These are phyloP conservation scores for Chelonus insularis DNA, from an alignment of 1,140 invertebrate species.

Conservation along the genomic window DNA sequence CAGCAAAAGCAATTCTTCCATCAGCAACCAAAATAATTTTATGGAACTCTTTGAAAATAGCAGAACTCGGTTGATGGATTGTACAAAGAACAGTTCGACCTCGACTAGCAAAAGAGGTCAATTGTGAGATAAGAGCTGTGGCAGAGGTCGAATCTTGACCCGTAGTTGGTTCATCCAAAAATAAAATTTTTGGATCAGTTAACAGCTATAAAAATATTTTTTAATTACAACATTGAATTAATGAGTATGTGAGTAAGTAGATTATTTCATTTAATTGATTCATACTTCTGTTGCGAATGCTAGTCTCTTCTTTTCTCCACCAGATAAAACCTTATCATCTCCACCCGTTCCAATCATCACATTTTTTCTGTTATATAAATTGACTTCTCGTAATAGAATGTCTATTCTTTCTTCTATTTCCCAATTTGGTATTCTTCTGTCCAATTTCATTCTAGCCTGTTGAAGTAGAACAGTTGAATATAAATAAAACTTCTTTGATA, in stretches of 20 bases:
- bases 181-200: conserved; percentile 89
- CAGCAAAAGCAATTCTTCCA: conserved; percentile 86
- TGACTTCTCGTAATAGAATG: conserved; percentile 72
- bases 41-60: conserved; percentile 87
- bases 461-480: conserved; percentile 31
- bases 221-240: background rate
- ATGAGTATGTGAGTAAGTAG: background rate
- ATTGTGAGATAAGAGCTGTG: conserved; percentile 77
- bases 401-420: conserved; percentile 70
- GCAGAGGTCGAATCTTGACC: conserved; percentile 93
- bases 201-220: conserved; percentile 67
- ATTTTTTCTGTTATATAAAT: conserved; percentile 70
- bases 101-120: conserved; percentile 66
- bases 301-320: conserved; percentile 90
- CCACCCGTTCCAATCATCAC: conserved; percentile 77
- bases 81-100: conserved; percentile 91
- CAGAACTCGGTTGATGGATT: conserved; percentile 96
- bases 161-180: conserved; percentile 96
- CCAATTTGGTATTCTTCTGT: conserved; percentile 64
- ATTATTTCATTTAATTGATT: no score
- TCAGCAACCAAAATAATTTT: conserved; percentile 85
- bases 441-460: conserved; percentile 80
- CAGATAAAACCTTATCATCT: conserved; percentile 82
- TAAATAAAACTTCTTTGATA: conserved; percentile 1
- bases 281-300: conserved; percentile 89